These are phyloP conservation scores for Brachypteracias leptosomus DNA, from an alignment of 2,113 vertebrate species.

Conservation along the genomic window DNA sequence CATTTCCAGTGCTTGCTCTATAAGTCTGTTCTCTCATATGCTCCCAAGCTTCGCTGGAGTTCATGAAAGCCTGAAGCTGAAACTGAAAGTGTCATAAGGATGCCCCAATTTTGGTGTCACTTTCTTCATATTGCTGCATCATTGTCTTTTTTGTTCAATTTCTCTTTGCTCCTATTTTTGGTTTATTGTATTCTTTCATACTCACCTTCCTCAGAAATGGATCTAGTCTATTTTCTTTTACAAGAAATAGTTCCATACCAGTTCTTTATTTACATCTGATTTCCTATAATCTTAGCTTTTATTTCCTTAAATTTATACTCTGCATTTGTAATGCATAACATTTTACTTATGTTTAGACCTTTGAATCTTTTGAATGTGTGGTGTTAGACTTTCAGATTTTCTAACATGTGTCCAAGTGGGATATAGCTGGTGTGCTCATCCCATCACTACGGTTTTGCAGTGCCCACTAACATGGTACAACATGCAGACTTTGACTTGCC, in stretches of 20 bases:
- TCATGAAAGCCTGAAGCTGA: background rate
- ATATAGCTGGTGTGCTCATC: background rate
- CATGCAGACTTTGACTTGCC: background rate
- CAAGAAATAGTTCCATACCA: background rate
- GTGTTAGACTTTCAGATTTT: background rate
- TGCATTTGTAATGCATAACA: background rate
- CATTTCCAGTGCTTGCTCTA: background rate
- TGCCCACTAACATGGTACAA: background rate
- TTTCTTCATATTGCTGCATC: background rate
- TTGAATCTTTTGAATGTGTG: background rate
- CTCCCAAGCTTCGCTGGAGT: background rate
- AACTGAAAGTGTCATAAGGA: background rate
- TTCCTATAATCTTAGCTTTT: background rate
- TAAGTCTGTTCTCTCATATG: background rate
- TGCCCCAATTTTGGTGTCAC: background rate
- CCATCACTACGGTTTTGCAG: background rate
- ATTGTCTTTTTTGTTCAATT: background rate
- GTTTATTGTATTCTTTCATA: background rate
- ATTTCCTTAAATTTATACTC: background rate
- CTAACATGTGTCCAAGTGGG: background rate
- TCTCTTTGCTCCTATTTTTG: background rate
- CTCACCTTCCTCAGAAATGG: background rate
- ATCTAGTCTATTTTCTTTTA: background rate
- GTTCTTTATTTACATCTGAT: constrained; percentile 17
- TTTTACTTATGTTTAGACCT: background rate